Conservation (phyloP, 1,140 invertebrate species). For the Wiebesia pumilae region DNA sequence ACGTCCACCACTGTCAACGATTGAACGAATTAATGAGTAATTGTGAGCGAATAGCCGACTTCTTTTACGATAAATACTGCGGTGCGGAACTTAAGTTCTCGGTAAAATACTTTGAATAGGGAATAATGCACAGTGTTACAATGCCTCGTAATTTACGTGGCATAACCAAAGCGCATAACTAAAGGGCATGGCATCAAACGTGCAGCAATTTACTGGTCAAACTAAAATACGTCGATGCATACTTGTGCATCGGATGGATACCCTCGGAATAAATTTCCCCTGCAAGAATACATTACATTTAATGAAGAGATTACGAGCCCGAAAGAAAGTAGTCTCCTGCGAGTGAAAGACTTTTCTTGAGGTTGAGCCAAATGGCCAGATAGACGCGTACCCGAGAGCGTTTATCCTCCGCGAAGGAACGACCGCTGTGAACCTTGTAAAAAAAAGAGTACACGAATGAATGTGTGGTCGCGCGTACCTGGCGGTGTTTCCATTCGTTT, state of each 20-base stretch:
- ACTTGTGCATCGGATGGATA: neutral
- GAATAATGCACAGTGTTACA: neutral
- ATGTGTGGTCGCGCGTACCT: neutral
- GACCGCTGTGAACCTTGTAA: neutral
- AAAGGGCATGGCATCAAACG: too few species aligned
- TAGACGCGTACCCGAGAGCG: neutral
- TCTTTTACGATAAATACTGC: neutral
- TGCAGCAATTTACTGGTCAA: neutral
- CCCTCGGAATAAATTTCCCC: neutral
- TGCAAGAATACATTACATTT: neutral
- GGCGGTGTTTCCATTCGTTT: neutral
- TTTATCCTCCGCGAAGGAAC: neutral
- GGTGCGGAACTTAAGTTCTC: too few species aligned
- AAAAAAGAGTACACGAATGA: neutral
- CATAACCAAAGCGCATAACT: too few species aligned
- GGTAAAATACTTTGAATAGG: neutral
- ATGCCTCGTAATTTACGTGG: too few species aligned
- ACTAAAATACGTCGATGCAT: neutral
- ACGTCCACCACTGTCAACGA: too few species aligned
- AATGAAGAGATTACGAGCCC: neutral
- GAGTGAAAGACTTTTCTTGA: slow-evolving; percentile 11
- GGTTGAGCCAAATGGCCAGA: neutral
- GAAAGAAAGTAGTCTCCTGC: neutral
- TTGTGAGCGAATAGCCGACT: neutral
- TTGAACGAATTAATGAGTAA: neutral